Evolutionary conservation across 2,888 invertebrate genomes (phyloP), one percentile per base, ranked within the genome.

Genomic region (Smittia aterrima): DNA sequence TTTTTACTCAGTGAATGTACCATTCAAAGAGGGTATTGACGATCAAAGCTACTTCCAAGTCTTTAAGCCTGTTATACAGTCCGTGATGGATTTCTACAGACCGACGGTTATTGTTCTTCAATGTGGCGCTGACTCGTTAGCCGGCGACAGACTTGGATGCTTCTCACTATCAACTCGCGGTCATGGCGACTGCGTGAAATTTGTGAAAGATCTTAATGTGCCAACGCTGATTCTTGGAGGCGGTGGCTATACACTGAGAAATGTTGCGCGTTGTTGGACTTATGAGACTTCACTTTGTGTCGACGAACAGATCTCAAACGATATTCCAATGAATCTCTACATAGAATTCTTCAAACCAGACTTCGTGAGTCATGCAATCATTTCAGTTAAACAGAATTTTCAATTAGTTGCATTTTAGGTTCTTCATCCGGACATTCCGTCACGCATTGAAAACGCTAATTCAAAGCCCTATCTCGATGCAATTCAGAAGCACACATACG

Each of bases 261-360:
- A 99, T 82, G 98, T 99, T 0, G 98, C 99, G 0, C 87, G 99
- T 2, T 98, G 98, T 82, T 99, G 99, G 99, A 97, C 98, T 0
- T 97, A 97, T 79, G 99, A 99, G 84, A 99, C 99, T 0, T 95
- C 98, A 0, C 84, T 99, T 0, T 84, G 98, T 1, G 89, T 98
- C 0, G 97, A 97, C 79, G 95, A 97, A 79, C 90, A 89, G 75
- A 95, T 99, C 75, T 92, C 92, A 67, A 95, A 97, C 81, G 98
- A 98, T 80, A 86, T 99, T 47, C 99, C 99, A 0, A 93, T 93
- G 81, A 96, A 93, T 0, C 97, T 98, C 81, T 99, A 98, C 81
- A 86, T 97, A 75, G 97, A 98, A 81, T 98, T 96, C 82, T 99
- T 98, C 82, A 95, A 95, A 0, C 98, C 98, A 0, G 98, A 99